phyloP scores from a whole-genome alignment of 2,113 vertebrate species.

The Myrmecobius fasciatus region DNA sequence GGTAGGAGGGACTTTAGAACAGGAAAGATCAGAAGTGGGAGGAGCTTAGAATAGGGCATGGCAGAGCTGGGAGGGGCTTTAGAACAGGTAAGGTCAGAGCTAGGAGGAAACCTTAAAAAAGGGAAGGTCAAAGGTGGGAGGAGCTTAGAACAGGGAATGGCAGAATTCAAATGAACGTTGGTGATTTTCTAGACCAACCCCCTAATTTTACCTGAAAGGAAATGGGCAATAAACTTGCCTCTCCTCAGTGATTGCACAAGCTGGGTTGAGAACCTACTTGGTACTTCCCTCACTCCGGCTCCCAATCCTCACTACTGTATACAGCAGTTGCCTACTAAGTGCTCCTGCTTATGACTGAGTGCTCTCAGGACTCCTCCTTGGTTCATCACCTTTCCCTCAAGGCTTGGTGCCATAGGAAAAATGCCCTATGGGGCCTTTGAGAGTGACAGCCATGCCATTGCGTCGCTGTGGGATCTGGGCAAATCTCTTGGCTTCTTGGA shows the following conservation, averaged over 20 bases:
- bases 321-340: not conserved
- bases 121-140: not conserved
- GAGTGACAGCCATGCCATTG: not conserved
- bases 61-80: not conserved
- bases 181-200: not conserved
- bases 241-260: not conserved
- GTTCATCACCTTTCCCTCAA: accelerated
- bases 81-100: not conserved
- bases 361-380: not conserved
- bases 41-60: not conserved
- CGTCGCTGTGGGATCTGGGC: not conserved
- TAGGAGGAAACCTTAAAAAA: too few species aligned
- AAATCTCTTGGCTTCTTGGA: not conserved
- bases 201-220: not conserved
- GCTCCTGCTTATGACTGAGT: not conserved
- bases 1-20: too few species aligned
- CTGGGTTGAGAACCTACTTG: not conserved
- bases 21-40: too few species aligned
- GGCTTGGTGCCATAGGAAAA: accelerated
- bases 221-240: not conserved
- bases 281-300: not conserved
- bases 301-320: not conserved
- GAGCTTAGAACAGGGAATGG: not conserved
- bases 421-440: not conserved
- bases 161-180: not conserved